A percentile compares a stretch with the other conserved stretches of the same genome.
These are phyloP conservation scores for Poeciliopsis infans DNA, from an alignment of 2,797 vertebrate genomes.

Conservation along the genomic window DNA sequence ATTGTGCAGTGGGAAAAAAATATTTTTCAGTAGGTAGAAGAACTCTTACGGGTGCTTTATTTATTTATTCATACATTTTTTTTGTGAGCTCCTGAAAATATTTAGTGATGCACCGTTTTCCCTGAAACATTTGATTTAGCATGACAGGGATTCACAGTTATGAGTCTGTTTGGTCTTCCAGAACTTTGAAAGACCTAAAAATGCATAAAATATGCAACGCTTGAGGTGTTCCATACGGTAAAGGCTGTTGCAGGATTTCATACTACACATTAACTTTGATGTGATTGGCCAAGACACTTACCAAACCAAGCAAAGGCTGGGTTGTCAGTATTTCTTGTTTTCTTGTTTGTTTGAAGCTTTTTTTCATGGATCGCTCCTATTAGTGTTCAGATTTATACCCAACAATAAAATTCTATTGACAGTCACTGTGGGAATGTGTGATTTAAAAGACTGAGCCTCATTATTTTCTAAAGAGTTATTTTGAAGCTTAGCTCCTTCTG, in stretches of 20 bases:
- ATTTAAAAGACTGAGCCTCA: constrained; percentile 9
- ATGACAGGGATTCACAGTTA: constrained; percentile 58
- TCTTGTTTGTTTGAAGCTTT: background rate
- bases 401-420: constrained; percentile 15
- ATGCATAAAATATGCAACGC: constrained; percentile 46
- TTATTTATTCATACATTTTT: constrained; percentile 33
- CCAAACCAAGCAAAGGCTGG: constrained; percentile 5
- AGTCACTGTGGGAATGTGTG: constrained; percentile 10
- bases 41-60: constrained; percentile 36
- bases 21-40: constrained; percentile 9
- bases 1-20: constrained; percentile 13
- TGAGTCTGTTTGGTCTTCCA: constrained; percentile 52
- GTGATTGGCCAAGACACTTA: constrained; percentile 15
- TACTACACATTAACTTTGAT: constrained; percentile 33
- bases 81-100: constrained; percentile 51
- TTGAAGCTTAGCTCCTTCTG: background rate
- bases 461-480: background rate
- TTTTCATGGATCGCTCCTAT: background rate
- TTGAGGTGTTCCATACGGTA: constrained; percentile 21
- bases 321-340: background rate
- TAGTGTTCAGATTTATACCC: constrained; percentile 2
- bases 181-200: constrained; percentile 53
- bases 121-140: constrained; percentile 54
- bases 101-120: constrained; percentile 46
- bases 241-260: constrained; percentile 34